These are phyloP conservation scores for Cyanistes caeruleus DNA, from an alignment of 2,113 vertebrate genomes.

Conservation along the genomic window DNA sequence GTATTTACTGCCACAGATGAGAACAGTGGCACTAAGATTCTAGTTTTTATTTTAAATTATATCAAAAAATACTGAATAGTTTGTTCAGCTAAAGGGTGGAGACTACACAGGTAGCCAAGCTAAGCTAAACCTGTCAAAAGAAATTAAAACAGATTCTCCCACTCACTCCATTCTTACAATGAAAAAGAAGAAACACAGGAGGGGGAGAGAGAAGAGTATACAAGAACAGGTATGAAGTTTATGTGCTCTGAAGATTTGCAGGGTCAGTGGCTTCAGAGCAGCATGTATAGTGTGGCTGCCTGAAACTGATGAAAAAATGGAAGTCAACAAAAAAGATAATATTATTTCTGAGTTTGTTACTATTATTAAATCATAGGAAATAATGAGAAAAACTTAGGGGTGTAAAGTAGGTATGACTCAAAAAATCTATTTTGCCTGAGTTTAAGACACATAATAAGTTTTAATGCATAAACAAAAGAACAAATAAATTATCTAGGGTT, in stretches of 20 bases:
- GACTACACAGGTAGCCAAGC: neutral
- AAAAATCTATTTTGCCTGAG: neutral
- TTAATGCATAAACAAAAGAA: neutral
- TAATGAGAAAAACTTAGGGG: fast-evolving
- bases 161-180: neutral
- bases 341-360: neutral
- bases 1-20: neutral
- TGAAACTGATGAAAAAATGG: neutral
- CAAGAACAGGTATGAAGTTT: neutral
- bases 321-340: neutral
- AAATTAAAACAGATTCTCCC: neutral
- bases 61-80: neutral
- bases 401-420: neutral
- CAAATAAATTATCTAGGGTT: neutral
- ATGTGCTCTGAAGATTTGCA: neutral
- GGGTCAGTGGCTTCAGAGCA: neutral
- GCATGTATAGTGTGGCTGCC: fast-evolving
- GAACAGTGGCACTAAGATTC: neutral
- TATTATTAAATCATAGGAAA: neutral
- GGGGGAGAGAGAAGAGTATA: neutral
- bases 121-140: neutral
- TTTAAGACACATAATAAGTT: neutral
- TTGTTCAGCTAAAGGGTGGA: neutral
- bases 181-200: neutral
- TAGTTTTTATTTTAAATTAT: neutral